Percentiles rank a stretch among this genome's conserved stretches.
These are phyloP conservation scores for Cinclus mexicanus DNA, from an alignment of 2,113 vertebrate genomes.

Conservation along the genomic window DNA sequence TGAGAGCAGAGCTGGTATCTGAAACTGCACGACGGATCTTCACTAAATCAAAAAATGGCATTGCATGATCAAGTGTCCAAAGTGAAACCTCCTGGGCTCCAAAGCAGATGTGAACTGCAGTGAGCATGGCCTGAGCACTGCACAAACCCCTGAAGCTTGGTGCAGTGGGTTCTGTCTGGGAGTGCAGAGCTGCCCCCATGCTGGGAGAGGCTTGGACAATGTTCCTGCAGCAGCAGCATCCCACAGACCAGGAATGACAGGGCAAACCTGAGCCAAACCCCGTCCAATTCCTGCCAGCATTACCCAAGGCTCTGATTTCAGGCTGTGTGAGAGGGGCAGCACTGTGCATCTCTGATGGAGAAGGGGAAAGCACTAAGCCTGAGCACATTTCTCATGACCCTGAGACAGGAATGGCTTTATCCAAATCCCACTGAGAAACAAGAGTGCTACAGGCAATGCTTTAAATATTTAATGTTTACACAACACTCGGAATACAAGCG, in stretches of 20 bases:
- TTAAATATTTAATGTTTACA: conserved; percentile 40
- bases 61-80: neutral
- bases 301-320: neutral
- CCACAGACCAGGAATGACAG: neutral
- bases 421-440: neutral
- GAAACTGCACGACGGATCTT: neutral
- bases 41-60: neutral
- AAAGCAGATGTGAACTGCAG: neutral
- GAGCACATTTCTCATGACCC: neutral
- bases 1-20: neutral
- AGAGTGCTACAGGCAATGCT: neutral
- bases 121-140: neutral
- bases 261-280: rapidly evolving
- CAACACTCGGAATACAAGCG: conserved; percentile 1
- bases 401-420: neutral
- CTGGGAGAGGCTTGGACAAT: rapidly evolving
- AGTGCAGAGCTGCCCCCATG: rapidly evolving
- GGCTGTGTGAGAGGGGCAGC: neutral
- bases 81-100: neutral
- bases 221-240: neutral
- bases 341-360: neutral
- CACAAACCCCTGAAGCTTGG: rapidly evolving
- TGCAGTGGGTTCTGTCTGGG: neutral
- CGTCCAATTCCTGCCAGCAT: neutral
- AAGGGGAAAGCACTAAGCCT: neutral